These are phyloP conservation scores for Drosophila demipolita DNA, from an alignment of 2,888 invertebrate species.

Conservation along the genomic window DNA sequence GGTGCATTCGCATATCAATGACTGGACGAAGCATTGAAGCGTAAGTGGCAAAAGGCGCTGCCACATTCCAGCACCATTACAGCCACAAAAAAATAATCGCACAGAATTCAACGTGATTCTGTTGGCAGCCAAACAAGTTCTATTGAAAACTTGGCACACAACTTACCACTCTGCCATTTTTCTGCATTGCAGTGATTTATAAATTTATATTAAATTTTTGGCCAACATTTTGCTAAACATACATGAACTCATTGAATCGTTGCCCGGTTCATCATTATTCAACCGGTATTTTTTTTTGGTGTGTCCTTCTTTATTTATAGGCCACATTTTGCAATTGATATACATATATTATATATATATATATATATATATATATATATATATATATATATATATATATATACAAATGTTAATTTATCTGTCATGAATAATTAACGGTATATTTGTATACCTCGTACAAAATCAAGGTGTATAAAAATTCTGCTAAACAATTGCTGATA, in stretches of 20 bases:
- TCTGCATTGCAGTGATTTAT: slow-evolving; percentile 60
- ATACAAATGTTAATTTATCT: slow-evolving; percentile 21
- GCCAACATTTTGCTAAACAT: slow-evolving; percentile 28
- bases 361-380: background rate
- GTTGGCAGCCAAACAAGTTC: slow-evolving; percentile 47
- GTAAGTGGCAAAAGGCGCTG: slow-evolving; percentile 64
- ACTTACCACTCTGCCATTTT: slow-evolving; percentile 21
- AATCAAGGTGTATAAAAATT: no score
- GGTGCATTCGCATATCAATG: slow-evolving; percentile 67
- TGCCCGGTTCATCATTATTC: slow-evolving; percentile 9
- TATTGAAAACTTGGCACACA: slow-evolving; percentile 58
- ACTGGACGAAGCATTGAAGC: slow-evolving; percentile 51
- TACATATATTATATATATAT: background rate
- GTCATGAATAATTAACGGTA: background rate
- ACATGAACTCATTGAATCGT: slow-evolving; percentile 26
- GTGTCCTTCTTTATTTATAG: background rate
- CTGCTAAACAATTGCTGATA: background rate
- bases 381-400: slow-evolving; percentile 7
- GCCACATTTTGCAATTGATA: slow-evolving; percentile 7
- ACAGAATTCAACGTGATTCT: slow-evolving; percentile 8
- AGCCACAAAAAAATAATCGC: slow-evolving; percentile 25
- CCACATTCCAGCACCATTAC: slow-evolving; percentile 20
- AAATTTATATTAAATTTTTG: slow-evolving; percentile 57
- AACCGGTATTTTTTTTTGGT: slow-evolving; percentile 1
- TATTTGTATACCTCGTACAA: background rate